Conservation (phyloP, 2,797 vertebrate species). For the Denticeps clupeoides region DNA sequence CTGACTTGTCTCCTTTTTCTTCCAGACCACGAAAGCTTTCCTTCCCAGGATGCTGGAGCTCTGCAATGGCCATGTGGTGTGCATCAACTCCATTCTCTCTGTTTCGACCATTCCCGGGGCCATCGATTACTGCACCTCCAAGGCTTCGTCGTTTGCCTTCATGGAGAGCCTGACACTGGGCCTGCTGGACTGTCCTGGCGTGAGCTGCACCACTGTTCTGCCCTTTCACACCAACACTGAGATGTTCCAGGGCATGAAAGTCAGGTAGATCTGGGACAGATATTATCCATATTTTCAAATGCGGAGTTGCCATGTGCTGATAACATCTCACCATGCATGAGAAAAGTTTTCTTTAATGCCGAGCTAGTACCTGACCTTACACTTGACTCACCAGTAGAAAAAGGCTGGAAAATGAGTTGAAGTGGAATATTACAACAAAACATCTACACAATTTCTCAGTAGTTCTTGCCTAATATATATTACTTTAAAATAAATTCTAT, state of each 20-base stretch:
- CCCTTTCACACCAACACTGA: slow-evolving; percentile 97
- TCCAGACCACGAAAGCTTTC: slow-evolving; percentile 92
- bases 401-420: no score
- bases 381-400: no score
- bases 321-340: no score
- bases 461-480: no score
- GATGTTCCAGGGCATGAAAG: slow-evolving; percentile 48
- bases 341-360: no score
- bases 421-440: no score
- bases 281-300: no score
- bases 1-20: slow-evolving; percentile 9
- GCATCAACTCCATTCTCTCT: slow-evolving; percentile 93
- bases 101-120: slow-evolving; percentile 91
- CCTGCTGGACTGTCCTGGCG: slow-evolving; percentile 88
- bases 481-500: no score
- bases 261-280: slow-evolving; percentile 40
- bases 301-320: no score
- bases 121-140: slow-evolving; percentile 97
- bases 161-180: slow-evolving; percentile 97
- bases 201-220: slow-evolving; percentile 86
- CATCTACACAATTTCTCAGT: no score
- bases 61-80: slow-evolving; percentile 90
- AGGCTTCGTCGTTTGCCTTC: slow-evolving; percentile 90
- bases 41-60: slow-evolving; percentile 94
- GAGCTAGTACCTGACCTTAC: no score